Evolutionary conservation across 1,140 invertebrate species (phyloP).

Genomic region (Drosophila littoralis): DNA sequence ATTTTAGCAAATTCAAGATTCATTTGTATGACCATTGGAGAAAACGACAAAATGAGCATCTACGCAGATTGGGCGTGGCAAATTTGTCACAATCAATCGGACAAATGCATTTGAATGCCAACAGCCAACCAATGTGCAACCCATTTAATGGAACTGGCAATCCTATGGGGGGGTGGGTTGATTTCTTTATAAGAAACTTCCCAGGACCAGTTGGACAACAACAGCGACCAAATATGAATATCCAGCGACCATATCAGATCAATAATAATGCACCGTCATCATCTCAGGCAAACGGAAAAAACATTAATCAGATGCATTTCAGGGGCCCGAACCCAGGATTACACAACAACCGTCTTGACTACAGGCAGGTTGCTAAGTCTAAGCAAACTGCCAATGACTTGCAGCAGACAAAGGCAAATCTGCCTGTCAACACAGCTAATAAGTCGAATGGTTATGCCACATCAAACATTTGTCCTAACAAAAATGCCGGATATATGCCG

Average conservation of each 20-base stretch:
- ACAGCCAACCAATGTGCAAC: not conserved
- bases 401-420: not conserved
- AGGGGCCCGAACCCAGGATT: not conserved
- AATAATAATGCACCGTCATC: too few species aligned
- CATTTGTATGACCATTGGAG: conserved; percentile 59
- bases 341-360: not conserved
- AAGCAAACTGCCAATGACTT: not conserved
- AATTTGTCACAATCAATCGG: not conserved
- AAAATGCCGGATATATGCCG: not conserved
- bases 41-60: conserved; percentile 13
- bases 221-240: not conserved
- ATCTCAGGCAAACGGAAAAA: not conserved
- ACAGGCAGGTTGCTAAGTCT: not conserved
- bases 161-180: too few species aligned
- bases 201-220: not conserved
- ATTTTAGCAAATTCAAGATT: conserved; percentile 36
- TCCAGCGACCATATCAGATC: not conserved
- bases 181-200: not conserved
- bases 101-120: conserved; percentile 5
- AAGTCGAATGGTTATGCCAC: not conserved
- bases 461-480: too few species aligned
- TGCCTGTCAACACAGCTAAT: too few species aligned
- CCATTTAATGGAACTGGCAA: not conserved
- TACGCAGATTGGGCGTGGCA: not conserved
- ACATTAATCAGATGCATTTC: not conserved